Percentiles rank a stretch among this genome's conserved stretches.
Evolutionary conservation across 2,797 vertebrate species (phyloP).

Genomic region (Gadopsis bispinosus): DNA sequence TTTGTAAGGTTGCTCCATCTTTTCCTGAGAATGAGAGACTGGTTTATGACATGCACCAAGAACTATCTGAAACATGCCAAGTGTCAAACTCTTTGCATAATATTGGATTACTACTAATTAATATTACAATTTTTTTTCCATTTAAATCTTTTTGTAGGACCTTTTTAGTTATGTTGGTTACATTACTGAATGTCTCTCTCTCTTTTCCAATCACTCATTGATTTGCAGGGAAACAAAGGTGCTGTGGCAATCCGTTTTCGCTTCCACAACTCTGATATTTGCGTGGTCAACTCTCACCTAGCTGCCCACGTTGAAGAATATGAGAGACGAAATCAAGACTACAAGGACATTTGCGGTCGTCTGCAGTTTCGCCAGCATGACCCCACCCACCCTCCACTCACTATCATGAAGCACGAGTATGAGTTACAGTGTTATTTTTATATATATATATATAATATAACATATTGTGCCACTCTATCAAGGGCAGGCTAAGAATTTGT

Average conservation of each 20-base stretch:
- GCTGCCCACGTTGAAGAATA: conserved; percentile 94
- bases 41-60: conserved; percentile 29
- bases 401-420: conserved; percentile 94
- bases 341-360: conserved; percentile 93
- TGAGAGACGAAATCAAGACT: conserved; percentile 96
- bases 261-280: conserved; percentile 94
- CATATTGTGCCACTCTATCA: neutral
- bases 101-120: conserved; percentile 1
- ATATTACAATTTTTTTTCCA: too few species aligned
- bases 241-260: conserved; percentile 94
- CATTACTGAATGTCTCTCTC: neutral
- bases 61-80: conserved; percentile 27
- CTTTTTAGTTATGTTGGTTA: neutral
- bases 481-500: neutral
- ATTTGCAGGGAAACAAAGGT: conserved; percentile 94
- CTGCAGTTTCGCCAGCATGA: conserved; percentile 90
- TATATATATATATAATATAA: too few species aligned
- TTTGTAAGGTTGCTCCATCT: conserved; percentile 29
- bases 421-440: conserved; percentile 37
- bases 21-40: conserved; percentile 24
- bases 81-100: neutral
- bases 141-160: neutral
- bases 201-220: conserved; percentile 8
- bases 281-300: conserved; percentile 95
- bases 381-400: conserved; percentile 84